Evolutionary conservation across 2,888 invertebrate species (phyloP), one percentile per base, ranked within the genome.

Genomic region (Colostygia pectinataria): DNA sequence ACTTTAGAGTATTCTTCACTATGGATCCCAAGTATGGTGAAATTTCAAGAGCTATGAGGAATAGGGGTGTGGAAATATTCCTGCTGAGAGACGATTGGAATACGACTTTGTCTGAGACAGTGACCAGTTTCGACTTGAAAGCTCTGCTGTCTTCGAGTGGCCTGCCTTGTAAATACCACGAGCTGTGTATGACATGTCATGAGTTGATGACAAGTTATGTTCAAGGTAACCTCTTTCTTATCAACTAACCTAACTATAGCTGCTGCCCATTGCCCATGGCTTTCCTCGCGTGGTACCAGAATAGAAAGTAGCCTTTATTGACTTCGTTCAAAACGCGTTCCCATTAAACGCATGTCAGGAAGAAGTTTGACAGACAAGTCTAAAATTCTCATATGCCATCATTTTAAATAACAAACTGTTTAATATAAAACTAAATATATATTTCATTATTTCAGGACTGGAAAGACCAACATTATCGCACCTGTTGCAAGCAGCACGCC

Each of bases 31-130:
- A 94, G 69, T 94, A 96, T 82, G 99, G 99, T 0, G 98, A 98
- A 82, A 95, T 99, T 58, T 99, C 99, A 0, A 93, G 97, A 63
- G 99, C 99, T 0, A 99, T 99, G 99, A 92, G 99, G 52, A 99
- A 99, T 81, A 92, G 99, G 68, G 98, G 99, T 2, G 93, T 99
- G 0, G 99, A 99, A 90, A 94, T 99, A 65, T 91, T 77, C 57
- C 57, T 91, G 29, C 50, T 89, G 0, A 69, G 77, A 6, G 87
- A 86, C 37, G 85, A 86, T 20, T 71, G 51, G 46, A 77, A 80
- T 48, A 56, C 65, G 2, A 68, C 65, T 8, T 61, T 89, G 37
- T 76, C 80, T 2, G 83, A 88, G 41, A 80, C 80, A 1, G 63
- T 88, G 50, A 74, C 83, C 2, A 77, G 74, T 54, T 73, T 90